Base-by-base conservation (phyloP, 2,797 vertebrate genomes). In the Microctenopoma stevenorrisi region DNA sequence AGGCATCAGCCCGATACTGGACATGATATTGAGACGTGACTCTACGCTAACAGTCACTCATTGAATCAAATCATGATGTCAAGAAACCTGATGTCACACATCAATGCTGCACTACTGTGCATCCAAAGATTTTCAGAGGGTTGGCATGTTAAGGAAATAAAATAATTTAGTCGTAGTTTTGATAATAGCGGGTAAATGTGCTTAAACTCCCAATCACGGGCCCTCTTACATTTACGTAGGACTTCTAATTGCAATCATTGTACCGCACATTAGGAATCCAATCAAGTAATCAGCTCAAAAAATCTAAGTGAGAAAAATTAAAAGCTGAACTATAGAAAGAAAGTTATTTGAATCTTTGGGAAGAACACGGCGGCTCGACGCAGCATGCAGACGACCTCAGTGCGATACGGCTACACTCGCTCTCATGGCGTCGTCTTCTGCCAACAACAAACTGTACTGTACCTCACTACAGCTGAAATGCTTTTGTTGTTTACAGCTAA, bases 181-280 rank as follows among this genome's bases (percentile, higher is more conserved):
- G 2, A 26, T n/a, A 44, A 66, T 5, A 61, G 16, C 30, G 8
- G 37, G 8, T 7, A 71, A n/a, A 33, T 56, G 26, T 22, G 6
- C 5, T 28, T 18, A 35, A 65, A 33, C 14, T 22, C 1, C 14
- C 26, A 54, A 25, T 68, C 43, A 64, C 28, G n/a, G 7, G 8
- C 22, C 22, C 30, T 50, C 48, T 72, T 64, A 22, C 30, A n/a
- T n/a, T 57, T 15, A 59, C 38, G 16, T 50, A 43, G 35, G 22
- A 59, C 13, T 4, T 54, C 18, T 64, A 78, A 59, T 59, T 69
- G 54, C 50, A 69, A 73, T 64, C 43, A 78, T 13, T 60, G 60
- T 18, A 59, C 11, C 4, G 26, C 1, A 30, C 11, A 64, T 25
- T 53, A 15, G 2, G 1, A 55, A 42, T 15, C 50, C 47, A 74